Conservation (phyloP, 2,113 vertebrate genomes). For the Pipra filicauda region DNA sequence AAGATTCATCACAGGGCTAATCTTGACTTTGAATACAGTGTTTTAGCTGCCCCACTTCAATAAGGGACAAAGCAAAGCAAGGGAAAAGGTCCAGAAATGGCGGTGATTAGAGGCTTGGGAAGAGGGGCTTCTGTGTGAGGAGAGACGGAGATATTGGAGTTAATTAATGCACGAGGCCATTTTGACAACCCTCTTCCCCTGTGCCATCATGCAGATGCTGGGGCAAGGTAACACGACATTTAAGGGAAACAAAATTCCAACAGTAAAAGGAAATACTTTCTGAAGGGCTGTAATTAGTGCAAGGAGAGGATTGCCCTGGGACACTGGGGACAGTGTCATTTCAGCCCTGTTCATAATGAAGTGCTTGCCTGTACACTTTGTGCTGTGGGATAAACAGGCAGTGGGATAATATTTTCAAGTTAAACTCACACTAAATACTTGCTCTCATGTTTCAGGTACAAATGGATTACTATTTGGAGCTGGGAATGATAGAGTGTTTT, state of each 20-base stretch:
- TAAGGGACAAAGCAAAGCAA: not conserved
- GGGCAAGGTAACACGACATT: not conserved
- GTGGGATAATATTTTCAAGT: not conserved
- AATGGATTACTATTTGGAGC: not conserved
- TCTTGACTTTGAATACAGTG: not conserved
- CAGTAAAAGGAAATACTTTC: constrained; percentile 22
- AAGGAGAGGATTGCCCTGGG: not conserved
- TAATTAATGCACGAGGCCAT: not conserved
- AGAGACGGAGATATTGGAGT: not conserved
- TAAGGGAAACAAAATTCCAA: constrained; percentile 11
- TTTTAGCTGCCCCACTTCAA: not conserved
- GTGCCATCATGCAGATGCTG: not conserved
- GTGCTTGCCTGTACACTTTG: not conserved
- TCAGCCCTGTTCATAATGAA: not conserved
- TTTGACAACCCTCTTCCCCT: not conserved
- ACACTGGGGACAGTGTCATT: not conserved
- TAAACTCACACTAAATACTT: not conserved
- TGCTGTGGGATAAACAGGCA: not conserved
- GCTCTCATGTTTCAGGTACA: not conserved
- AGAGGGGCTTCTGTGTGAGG: not conserved
- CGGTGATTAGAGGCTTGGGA: not conserved
- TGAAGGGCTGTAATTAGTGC: constrained; percentile 34
- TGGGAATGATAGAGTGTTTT: not conserved
- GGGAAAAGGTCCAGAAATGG: not conserved
- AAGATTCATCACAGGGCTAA: constrained; percentile 31